Base-by-base conservation (phyloP, 92 coral and sea anemone species). In the Chrysogorgia sp. region DNA sequence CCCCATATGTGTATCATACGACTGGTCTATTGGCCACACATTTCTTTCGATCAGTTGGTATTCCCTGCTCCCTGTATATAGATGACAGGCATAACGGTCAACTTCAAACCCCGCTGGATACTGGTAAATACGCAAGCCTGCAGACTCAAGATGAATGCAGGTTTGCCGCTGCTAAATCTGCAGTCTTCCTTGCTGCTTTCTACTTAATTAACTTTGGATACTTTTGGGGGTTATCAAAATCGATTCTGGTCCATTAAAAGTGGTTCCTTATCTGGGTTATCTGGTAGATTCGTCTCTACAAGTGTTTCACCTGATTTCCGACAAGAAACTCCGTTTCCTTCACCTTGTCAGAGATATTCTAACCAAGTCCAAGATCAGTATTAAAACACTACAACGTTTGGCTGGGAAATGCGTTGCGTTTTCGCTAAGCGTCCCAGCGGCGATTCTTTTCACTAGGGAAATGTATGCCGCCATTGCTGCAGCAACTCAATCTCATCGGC, bases 181-280 rank as follows among this genome's bases (percentile, higher is more conserved):
- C 87, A 0, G 31, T 35, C 53, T 83, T 76, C 30, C 4, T 76
- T 0, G 83, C 75, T 0, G 34, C 71, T 10, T 75, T 37, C n/a
- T 23, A 34, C 7, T 61, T 75, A 19, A 30, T 83, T 12, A 50
- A 25, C 2, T 48, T 83, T 9, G 83, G 88, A 0, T 83, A 65
- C 48, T 52, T 63, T 66, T 34, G 75, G 23, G 87, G 86, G 26
- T 55, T 82, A 14, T 3, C 1, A 21, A 64, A 83, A 19, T 75
- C 86, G 0, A 26, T 45, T 22, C 71, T 84, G 8, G 59, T 14
- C n/a, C 3, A 79, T 79, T 8, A 8, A 0, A 21, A 2, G 50
- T 56, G 30, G 89, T 80, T 19, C 85, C 82, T 26, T 85, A 85
- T 52, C 78, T 85, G 10, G 88, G 88, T 26, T 84, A 66, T 29